Evolutionary conservation across 92 coral and sea anemone genomes (phyloP).

Genomic region (Porites rus): DNA sequence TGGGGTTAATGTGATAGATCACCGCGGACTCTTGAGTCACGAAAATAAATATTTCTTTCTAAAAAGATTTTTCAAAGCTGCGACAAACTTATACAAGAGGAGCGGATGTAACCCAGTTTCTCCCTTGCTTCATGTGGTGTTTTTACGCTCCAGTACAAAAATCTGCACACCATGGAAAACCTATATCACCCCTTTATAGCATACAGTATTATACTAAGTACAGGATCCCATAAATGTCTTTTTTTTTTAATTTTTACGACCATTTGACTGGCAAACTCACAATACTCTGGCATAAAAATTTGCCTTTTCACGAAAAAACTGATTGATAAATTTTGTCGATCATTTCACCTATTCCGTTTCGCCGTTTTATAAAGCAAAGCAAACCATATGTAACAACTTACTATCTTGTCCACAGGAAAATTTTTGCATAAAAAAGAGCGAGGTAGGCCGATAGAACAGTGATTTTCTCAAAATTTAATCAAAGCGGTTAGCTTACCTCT

Average conservation of each 20-base stretch:
- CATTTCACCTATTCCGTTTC: background rate
- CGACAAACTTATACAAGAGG: background rate
- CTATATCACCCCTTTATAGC: background rate
- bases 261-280: constrained; percentile 23
- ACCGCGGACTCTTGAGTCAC: constrained; percentile 60
- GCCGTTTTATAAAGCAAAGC: constrained; percentile 6
- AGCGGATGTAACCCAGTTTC: background rate
- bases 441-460: background rate
- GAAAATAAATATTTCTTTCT: constrained; percentile 53
- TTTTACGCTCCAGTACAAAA: background rate
- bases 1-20: constrained; percentile 79
- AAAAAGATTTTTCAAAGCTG: constrained; percentile 28
- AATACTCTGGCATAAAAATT: background rate
- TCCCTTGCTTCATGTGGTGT: background rate
- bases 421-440: background rate
- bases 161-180: background rate
- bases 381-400: constrained; percentile 13
- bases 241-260: constrained; percentile 23
- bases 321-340: background rate
- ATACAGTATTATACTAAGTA: constrained; percentile 1
- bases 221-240: background rate
- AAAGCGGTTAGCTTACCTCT: constrained; percentile 22
- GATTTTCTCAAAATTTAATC: constrained; percentile 4
- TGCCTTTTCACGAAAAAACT: background rate
- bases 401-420: constrained; percentile 10